Percentiles rank a stretch among this genome's conserved stretches.
Evolutionary conservation across 1,140 invertebrate genomes (phyloP).

Genomic region (Homarus americanus): DNA sequence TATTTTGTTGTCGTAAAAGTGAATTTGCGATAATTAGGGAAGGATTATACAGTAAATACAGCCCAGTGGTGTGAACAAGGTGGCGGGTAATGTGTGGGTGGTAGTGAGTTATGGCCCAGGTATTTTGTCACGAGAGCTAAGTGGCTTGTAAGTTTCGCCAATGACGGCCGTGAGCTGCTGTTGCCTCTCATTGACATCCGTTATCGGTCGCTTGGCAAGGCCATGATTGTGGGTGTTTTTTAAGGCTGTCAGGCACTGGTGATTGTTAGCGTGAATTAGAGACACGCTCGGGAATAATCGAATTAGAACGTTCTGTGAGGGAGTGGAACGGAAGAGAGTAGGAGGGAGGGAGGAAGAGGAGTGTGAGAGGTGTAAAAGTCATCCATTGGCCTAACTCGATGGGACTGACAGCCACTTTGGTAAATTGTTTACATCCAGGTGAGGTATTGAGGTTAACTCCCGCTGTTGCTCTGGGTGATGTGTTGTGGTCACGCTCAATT

Average conservation of each 20-base stretch:
- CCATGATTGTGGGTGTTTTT: not conserved
- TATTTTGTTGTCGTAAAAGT: constrained; percentile 19
- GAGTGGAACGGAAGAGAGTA: not conserved
- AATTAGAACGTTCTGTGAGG: not conserved
- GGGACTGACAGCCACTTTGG: no score
- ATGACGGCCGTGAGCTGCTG: not conserved
- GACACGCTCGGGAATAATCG: not conserved
- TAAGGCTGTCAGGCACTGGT: not conserved
- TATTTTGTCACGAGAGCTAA: constrained; percentile 12
- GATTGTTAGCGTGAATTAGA: not conserved
- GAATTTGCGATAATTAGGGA: constrained; percentile 31
- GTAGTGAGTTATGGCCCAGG: not conserved
- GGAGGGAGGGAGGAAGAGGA: not conserved
- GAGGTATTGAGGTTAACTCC: no score
- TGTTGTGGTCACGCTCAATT: no score
- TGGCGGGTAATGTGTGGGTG: not conserved
- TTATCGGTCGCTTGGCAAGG: not conserved
- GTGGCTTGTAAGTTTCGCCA: not conserved
- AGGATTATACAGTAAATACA: constrained; percentile 20
- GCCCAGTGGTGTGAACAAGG: constrained; percentile 1
- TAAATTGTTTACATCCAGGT: no score
- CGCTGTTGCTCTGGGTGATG: no score
- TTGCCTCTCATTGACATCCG: not conserved
- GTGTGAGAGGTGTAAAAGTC: not conserved
- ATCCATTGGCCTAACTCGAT: no score